Evolutionary conservation across 2,888 invertebrate species (phyloP), one percentile per base, ranked within the genome.

Genomic region (Heliconius aoede): DNA sequence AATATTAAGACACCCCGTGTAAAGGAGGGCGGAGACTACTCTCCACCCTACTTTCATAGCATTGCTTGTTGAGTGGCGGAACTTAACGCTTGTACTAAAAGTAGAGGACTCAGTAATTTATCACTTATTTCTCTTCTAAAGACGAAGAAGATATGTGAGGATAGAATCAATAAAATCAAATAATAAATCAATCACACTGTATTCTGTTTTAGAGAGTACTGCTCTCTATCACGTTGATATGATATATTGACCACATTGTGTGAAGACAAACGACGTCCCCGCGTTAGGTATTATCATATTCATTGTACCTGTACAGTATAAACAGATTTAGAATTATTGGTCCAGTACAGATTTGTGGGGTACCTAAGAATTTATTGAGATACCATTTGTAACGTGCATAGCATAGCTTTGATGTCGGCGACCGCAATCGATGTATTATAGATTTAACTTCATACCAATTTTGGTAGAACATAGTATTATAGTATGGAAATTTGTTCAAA

Each of bases 61-160:
- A 46, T 46, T 46, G 46, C 18, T 1, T 46, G 46, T 46, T 46
- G 7, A 46, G 18, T 21, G 21, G 8, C 21, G 46, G 2, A 46
- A 21, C 7, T 7, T 18, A 21, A 46, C 46, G 21, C 46, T 7
- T 46, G 0, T 21, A 46, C 18, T 18, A 7, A 46, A 46, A 46
- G 0, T 21, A 7, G 18, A 18, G 7, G 46, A 7, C 46, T 21
- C 0, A 46, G 21, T 46, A 21, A 46, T 46, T 46, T 46, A 46
- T 46, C 21, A 18, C 46, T 8, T 46, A 2, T 21, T 21, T 46
- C 46, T 18, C 46, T 1, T 7, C 46, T 46, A 46, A 46, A 46
- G 21, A 46, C 21, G 94, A 95, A 81, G 92, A 91, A 65, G 90
- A 94, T 94, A 76, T 60, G 60, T 13, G 26, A 26, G 24, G 13